Percentiles rank a stretch among this genome's conserved stretches.
These are phyloP conservation scores for Melinaea menophilus DNA, from an alignment of 2,888 invertebrate species.

Conservation along the genomic window DNA sequence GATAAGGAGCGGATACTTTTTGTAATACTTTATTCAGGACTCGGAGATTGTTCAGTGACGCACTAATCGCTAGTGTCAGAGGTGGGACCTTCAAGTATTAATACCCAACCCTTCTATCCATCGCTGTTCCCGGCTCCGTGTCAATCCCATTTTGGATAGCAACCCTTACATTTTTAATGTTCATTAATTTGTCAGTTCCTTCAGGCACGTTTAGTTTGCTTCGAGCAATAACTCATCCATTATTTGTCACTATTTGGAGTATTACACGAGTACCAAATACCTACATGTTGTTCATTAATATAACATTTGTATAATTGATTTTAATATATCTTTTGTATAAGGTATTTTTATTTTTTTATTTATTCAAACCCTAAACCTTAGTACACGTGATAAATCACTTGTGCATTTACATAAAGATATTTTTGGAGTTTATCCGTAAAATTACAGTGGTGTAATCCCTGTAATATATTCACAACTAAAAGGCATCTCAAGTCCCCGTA, in stretches of 20 bases:
- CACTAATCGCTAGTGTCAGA: constrained; percentile 71
- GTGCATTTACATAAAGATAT: constrained; percentile 54
- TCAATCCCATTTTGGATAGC: constrained; percentile 58
- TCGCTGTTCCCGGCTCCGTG: constrained; percentile 46
- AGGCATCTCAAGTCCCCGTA: constrained; percentile 52
- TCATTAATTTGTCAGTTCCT: constrained; percentile 69
- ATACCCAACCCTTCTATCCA: constrained; percentile 71
- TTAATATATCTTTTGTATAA: no score
- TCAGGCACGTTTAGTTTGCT: constrained; percentile 41
- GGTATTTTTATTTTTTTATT: no score
- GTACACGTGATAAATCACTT: constrained; percentile 37
- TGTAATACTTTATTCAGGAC: constrained; percentile 75
- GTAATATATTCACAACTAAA: constrained; percentile 75
- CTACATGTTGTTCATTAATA: no score
- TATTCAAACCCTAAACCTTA: no score
- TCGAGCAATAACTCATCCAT: constrained; percentile 16
- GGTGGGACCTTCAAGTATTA: constrained; percentile 68
- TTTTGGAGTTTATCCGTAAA: constrained; percentile 61
- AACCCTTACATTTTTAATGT: constrained; percentile 67
- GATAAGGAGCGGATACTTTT: constrained; percentile 72
- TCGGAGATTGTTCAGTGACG: constrained; percentile 70
- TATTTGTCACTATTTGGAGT: background rate
- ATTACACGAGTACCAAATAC: no score
- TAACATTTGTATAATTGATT: no score
- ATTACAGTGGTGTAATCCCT: constrained; percentile 60